Conservation (phyloP, 2,113 vertebrate genomes). For the Gallinago undulata region DNA sequence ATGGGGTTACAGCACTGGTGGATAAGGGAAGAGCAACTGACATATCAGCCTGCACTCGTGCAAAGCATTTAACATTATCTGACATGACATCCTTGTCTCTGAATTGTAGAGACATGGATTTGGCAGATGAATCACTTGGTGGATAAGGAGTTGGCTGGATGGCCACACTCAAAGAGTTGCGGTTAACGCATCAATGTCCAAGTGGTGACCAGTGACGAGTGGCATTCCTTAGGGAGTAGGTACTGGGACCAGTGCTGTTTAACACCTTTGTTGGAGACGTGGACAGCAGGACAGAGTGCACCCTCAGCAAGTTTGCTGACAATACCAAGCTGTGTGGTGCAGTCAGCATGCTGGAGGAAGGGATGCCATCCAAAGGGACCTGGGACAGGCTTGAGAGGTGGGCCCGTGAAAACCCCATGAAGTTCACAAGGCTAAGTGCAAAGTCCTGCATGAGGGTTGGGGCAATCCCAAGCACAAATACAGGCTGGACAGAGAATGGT, state of each 20-base stretch:
- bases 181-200: not conserved
- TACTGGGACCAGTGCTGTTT: not conserved
- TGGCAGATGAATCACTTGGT: not conserved
- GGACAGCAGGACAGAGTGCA: not conserved
- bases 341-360: not conserved
- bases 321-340: not conserved
- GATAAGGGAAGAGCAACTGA: not conserved
- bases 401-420: not conserved
- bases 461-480: not conserved
- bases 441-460: not conserved
- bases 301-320: not conserved
- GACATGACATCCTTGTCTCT: not conserved
- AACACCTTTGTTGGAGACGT: not conserved
- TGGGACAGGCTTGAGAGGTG: not conserved
- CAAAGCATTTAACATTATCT: not conserved
- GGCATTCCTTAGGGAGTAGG: not conserved
- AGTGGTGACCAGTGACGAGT: not conserved
- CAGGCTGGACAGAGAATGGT: not conserved
- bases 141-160: not conserved
- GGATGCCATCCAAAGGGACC: not conserved
- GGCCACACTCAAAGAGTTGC: not conserved
- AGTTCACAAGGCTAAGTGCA: not conserved
- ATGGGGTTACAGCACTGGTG: not conserved
- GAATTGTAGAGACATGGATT: not conserved
- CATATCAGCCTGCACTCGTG: not conserved